phyloP scores from a whole-genome alignment of 2,113 vertebrate species.

The Galbula dea region DNA sequence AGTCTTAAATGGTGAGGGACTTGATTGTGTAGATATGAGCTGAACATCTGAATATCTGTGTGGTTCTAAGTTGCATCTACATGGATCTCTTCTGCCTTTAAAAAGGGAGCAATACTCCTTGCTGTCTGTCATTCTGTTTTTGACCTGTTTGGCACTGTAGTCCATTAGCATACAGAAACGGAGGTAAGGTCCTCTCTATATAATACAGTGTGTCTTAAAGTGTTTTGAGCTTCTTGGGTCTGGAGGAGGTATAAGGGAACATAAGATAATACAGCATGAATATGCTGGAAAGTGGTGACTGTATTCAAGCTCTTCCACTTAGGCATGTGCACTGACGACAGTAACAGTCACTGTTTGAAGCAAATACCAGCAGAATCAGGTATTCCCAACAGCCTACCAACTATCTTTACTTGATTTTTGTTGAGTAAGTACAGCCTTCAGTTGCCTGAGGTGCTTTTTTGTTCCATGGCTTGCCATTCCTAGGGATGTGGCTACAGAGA shows the following conservation, averaged over 20 bases:
- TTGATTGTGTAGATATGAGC: not conserved
- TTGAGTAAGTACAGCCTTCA: not conserved
- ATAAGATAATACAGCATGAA: not conserved
- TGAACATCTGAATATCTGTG: not conserved
- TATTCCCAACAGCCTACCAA: not conserved
- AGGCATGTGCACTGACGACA: not conserved
- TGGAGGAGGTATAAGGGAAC: not conserved
- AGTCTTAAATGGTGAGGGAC: not conserved
- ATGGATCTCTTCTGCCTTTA: not conserved
- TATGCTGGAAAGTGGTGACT: not conserved
- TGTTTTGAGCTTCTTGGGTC: not conserved
- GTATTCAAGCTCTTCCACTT: not conserved
- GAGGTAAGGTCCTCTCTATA: not conserved
- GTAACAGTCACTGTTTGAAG: not conserved
- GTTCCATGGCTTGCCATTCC: not conserved
- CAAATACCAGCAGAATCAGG: not conserved
- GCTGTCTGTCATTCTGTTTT: not conserved
- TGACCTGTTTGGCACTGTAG: not conserved
- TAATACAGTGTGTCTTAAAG: not conserved
- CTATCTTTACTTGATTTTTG: not conserved
- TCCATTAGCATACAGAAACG: not conserved
- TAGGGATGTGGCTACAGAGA: rapidly evolving
- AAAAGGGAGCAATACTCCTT: not conserved
- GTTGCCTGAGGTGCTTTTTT: not conserved
- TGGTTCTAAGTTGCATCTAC: not conserved